Evolutionary conservation across 37 sponge, comb jelly and placozoan genomes (phyloP).

Genomic region (Spongilla lacustris): DNA sequence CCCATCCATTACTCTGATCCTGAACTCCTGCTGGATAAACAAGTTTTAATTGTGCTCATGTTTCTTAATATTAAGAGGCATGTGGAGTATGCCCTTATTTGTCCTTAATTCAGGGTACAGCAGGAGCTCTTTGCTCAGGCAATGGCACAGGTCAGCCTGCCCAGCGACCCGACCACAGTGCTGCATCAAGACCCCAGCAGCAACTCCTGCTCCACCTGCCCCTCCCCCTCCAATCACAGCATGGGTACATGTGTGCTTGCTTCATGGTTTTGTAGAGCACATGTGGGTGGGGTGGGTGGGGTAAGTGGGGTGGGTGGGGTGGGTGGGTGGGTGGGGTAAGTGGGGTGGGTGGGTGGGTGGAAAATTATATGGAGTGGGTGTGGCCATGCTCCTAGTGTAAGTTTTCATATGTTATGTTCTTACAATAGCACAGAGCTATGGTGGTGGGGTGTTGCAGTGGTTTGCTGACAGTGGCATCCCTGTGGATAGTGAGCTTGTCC

Average conservation of each 20-base stretch:
- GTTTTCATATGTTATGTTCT: too few relatives aligned
- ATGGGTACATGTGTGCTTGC: background rate
- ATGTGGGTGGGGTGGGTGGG: background rate
- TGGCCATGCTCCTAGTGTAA: background rate
- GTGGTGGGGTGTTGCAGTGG: constrained; percentile 1
- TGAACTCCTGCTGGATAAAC: too few relatives aligned
- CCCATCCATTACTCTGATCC: too few relatives aligned
- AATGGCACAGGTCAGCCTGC: constrained; percentile 2
- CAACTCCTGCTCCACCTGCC: constrained; percentile 63
- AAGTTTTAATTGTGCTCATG: too few relatives aligned
- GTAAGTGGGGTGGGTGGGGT: constrained; percentile 22
- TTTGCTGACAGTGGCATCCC: constrained; percentile 29
- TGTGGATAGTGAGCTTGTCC: background rate
- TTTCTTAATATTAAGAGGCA: too few relatives aligned
- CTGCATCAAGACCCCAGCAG: background rate
- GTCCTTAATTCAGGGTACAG: constrained; percentile 23
- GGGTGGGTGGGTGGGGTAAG: constrained; percentile 18
- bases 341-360: background rate
- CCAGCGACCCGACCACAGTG: constrained; percentile 13
- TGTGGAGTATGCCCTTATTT: too few relatives aligned
- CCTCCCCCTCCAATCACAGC: constrained; percentile 4
- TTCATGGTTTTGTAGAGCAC: background rate
- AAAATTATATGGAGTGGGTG: background rate
- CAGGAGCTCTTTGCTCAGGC: constrained; percentile 42
- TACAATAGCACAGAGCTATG: background rate